Percentiles rank a stretch among this genome's conserved stretches.
These are phyloP conservation scores for Perizoma affinitatum DNA, from an alignment of 2,888 invertebrate species.

Conservation along the genomic window DNA sequence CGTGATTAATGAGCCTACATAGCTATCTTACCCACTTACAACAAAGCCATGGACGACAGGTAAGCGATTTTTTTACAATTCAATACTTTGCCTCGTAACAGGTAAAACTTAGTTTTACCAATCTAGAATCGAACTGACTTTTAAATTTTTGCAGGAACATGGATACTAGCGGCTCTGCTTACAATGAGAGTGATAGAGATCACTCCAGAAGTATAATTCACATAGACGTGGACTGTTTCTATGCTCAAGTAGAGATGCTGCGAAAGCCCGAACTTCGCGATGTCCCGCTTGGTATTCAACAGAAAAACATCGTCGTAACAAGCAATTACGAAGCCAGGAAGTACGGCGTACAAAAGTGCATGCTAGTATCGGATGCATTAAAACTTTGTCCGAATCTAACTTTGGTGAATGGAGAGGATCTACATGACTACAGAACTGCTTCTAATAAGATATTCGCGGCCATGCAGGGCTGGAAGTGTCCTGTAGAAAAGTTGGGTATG, in stretches of 20 bases:
- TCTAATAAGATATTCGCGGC: conserved; percentile 90
- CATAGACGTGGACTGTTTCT: conserved; percentile 93
- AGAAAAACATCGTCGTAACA: conserved; percentile 93
- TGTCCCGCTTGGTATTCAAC: conserved; percentile 91
- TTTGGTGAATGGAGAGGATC: conserved; percentile 92
- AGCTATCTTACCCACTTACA: conserved; percentile 64
- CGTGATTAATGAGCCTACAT: conserved; percentile 60
- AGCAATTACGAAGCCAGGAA: conserved; percentile 92
- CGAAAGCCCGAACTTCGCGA: conserved; percentile 87
- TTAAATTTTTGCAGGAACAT: conserved; percentile 72
- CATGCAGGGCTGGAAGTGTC: conserved; percentile 88
- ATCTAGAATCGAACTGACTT: conserved; percentile 70
- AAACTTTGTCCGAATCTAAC: conserved; percentile 89
- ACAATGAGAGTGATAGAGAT: conserved; percentile 63
- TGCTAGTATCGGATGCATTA: conserved; percentile 89
- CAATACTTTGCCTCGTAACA: conserved; percentile 63
- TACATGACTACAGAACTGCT: conserved; percentile 90
- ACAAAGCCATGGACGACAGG: conserved; percentile 74
- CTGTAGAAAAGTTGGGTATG: conserved; percentile 92
- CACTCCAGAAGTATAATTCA: conserved; percentile 90
- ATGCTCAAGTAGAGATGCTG: conserved; percentile 93
- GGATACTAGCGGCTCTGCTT: conserved; percentile 76
- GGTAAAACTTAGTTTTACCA: conserved; percentile 73
- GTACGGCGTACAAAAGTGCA: conserved; percentile 90
- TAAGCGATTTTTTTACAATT: conserved; percentile 58